These are phyloP conservation scores for Agrotis segetum DNA, from an alignment of 2,888 invertebrate species.

Conservation along the genomic window DNA sequence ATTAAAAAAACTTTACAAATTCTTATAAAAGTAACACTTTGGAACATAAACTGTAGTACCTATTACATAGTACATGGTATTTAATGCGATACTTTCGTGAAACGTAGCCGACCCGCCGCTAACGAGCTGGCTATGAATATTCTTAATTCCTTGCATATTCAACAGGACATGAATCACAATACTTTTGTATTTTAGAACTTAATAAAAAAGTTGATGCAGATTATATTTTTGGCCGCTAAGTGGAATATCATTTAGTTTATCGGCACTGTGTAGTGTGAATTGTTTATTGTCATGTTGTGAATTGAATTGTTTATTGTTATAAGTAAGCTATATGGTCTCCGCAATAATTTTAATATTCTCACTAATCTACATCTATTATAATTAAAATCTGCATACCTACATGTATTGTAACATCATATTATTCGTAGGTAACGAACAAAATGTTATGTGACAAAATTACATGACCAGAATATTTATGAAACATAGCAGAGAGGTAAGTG, in stretches of 20 bases:
- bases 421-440: background rate
- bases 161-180: constrained; percentile 86
- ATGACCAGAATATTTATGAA: background rate
- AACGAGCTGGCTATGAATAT: constrained; percentile 87
- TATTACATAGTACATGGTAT: constrained; percentile 37
- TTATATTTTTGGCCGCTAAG: constrained; percentile 47
- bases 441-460: too few species aligned
- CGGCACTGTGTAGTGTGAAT: background rate
- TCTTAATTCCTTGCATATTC: constrained; percentile 84
- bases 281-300: background rate
- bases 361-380: too few species aligned
- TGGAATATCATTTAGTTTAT: constrained; percentile 38
- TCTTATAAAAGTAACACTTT: constrained; percentile 10
- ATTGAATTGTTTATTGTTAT: background rate
- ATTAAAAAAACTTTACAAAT: constrained; percentile 4
- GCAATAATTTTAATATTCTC: too few species aligned
- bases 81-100: constrained; percentile 78
- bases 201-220: constrained; percentile 67
- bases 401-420: background rate
- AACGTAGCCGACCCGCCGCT: constrained; percentile 79
- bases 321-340: too few species aligned
- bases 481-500: constrained; percentile 36
- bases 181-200: constrained; percentile 82
- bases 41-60: constrained; percentile 28
- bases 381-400: too few species aligned